A percentile compares a stretch with the other conserved stretches of the same genome.
Evolutionary conservation across 2,797 vertebrate species (phyloP).

Genomic region (Takifugu ocellatus): DNA sequence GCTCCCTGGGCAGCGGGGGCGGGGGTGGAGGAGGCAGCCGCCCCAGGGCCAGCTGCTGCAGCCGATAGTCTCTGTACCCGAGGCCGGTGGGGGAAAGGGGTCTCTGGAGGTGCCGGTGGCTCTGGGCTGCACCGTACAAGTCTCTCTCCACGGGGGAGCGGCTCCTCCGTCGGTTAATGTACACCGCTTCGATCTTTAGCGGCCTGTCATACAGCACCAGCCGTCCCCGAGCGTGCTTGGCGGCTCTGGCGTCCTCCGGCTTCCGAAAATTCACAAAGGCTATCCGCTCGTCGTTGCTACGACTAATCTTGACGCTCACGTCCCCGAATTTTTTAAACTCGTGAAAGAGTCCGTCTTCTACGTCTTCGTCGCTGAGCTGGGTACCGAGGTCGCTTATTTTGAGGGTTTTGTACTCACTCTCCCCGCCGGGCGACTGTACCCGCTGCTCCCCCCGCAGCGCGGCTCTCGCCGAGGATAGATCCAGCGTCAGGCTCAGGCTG

Average conservation of each 20-base stretch:
- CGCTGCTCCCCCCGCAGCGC: slow-evolving; percentile 71
- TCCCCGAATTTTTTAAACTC: slow-evolving; percentile 98
- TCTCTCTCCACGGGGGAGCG: slow-evolving; percentile 92
- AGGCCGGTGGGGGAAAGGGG: slow-evolving; percentile 87
- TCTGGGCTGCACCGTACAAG: slow-evolving; percentile 73
- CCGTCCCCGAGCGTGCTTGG: slow-evolving; percentile 90
- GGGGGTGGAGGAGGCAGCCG: slow-evolving; percentile 90
- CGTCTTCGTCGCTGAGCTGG: slow-evolving; percentile 92
- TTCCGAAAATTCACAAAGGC: slow-evolving; percentile 96
- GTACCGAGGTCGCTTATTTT: slow-evolving; percentile 97
- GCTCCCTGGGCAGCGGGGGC: slow-evolving; percentile 88
- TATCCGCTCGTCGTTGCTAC: slow-evolving; percentile 89
- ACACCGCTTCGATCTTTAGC: slow-evolving; percentile 93
- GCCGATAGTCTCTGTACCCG: slow-evolving; percentile 92
- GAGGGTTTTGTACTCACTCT: slow-evolving; percentile 93
- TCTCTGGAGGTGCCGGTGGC: slow-evolving; percentile 83
- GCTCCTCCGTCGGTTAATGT: slow-evolving; percentile 82
- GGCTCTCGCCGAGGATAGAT: slow-evolving; percentile 66
- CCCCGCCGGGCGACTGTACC: slow-evolving; percentile 70
- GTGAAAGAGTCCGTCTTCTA: slow-evolving; percentile 97
- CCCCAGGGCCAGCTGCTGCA: slow-evolving; percentile 92
- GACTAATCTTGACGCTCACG: slow-evolving; percentile 95
- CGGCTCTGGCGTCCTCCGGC: slow-evolving; percentile 91
- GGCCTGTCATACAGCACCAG: slow-evolving; percentile 95
- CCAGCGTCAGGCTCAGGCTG: slow-evolving; percentile 74